phyloP scores from a whole-genome alignment of 2,113 vertebrate species.

The Pseudopipra pipra region DNA sequence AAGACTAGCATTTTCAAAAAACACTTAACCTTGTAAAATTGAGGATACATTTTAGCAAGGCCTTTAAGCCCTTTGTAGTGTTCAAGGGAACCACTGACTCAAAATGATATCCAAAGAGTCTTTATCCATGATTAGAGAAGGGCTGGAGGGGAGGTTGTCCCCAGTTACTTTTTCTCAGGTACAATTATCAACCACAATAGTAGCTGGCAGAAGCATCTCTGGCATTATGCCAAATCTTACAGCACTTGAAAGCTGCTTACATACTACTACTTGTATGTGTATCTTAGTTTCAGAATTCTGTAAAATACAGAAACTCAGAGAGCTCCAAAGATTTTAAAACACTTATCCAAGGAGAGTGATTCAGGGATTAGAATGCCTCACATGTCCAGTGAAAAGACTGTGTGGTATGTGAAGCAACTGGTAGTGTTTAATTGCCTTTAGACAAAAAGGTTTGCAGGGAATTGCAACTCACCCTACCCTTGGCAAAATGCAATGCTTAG shows the following conservation, averaged over 20 bases:
- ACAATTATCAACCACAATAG: neutral
- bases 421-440: neutral
- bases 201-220: neutral
- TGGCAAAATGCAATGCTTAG: neutral
- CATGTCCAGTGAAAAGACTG: neutral
- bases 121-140: neutral
- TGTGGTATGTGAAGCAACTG: neutral
- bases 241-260: neutral
- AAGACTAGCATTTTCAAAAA: neutral
- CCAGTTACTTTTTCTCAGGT: neutral
- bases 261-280: neutral
- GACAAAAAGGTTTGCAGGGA: neutral
- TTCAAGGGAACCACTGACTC: neutral
- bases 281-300: neutral
- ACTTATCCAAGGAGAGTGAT: neutral
- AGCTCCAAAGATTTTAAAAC: neutral
- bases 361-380: conserved; percentile 13
- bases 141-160: neutral
- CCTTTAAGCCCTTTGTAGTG: neutral
- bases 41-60: neutral
- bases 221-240: neutral
- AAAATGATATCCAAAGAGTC: neutral
- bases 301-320: neutral
- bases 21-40: neutral
- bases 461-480: neutral